Base-by-base conservation (phyloP, 2,113 vertebrate genomes). In the Hepsetus odoe region DNA sequence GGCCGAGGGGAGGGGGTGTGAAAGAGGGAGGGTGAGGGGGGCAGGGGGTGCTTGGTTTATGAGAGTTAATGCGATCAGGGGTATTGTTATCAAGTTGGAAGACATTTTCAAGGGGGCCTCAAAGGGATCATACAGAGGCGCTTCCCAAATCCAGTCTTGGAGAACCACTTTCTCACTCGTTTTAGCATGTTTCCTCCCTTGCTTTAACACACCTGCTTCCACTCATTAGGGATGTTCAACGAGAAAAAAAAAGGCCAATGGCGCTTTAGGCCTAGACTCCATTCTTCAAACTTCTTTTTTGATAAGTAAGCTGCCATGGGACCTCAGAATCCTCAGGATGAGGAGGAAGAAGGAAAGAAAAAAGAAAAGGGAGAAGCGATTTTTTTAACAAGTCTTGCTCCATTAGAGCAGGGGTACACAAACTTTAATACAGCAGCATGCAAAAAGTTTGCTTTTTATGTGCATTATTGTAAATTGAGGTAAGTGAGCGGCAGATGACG, bases 1-100 rank as follows among this genome's bases (percentile, higher is more conserved):
- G 22, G 65, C 65, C n/a, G 53, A 18, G 24, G 74, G 82, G 51
- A 78, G 44, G 59, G 74, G 55, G 42, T 44, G 42, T 1, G 44
- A 69, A 81, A 69, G 46, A 66, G 79, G 82, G 33, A 20, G 68
- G 67, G 65, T 72, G 58, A 30, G 42, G 0, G 10, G 11, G 20
- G 42, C 40, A 59, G 42, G 64, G 72, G 77, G 61, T 49, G 3
- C 18, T 44, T 58, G 61, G 61, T 70, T 65, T 70, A 68, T 28
- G 65, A 44, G 44, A 46, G 65, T 3, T 79, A 79, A 79, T 64
- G 66, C 26, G 59, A 79, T 82, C 71, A 70, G 65, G 51, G 68
- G 66, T 12, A 32, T 67, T 55, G 75, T 70, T 64, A 75, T 79
- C 71, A 69, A 35, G 76, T 64, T 78, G 58, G 68, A 58, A 33